phyloP scores from a whole-genome alignment of 2,113 vertebrate species.

The Syngnathus floridae region DNA sequence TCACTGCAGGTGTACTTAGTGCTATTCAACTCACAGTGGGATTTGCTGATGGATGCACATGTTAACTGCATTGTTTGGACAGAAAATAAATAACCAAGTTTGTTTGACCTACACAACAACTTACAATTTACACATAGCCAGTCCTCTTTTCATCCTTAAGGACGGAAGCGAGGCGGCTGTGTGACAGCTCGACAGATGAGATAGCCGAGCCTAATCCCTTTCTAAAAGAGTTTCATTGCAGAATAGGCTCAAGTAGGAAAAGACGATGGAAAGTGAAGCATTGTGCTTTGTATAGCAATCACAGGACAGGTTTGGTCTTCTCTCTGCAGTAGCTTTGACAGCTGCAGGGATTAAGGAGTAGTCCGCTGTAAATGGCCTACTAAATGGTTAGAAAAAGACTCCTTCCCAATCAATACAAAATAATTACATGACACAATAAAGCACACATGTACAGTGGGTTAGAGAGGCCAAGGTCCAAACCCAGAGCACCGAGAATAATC shows the following conservation, averaged over 20 bases:
- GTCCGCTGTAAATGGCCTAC: slow-evolving; percentile 46
- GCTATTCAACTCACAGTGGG: no score
- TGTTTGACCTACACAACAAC: slow-evolving; percentile 26
- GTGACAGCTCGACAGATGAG: slow-evolving; percentile 64
- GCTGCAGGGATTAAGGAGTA: slow-evolving; percentile 60
- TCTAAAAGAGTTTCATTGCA: slow-evolving; percentile 52
- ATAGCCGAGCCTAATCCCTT: slow-evolving; percentile 59
- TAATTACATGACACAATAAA: slow-evolving; percentile 38
- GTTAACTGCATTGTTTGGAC: slow-evolving; percentile 8
- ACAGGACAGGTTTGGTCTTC: slow-evolving; percentile 44
- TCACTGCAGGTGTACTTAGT: no score
- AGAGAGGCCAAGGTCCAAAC: slow-evolving; percentile 11
- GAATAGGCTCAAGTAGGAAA: slow-evolving; percentile 39
- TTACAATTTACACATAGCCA: slow-evolving; percentile 22
- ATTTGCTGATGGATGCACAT: background rate
- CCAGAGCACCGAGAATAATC: slow-evolving; percentile 12
- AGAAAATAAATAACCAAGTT: slow-evolving; percentile 20
- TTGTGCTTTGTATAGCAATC: slow-evolving; percentile 54
- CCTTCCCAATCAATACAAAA: slow-evolving; percentile 58
- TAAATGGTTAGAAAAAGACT: slow-evolving; percentile 61
- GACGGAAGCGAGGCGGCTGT: slow-evolving; percentile 39
- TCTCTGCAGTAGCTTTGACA: slow-evolving; percentile 59
- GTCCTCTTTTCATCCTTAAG: slow-evolving; percentile 18
- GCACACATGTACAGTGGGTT: background rate
- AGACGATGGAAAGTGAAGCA: slow-evolving; percentile 50